Percentiles rank a stretch among this genome's conserved stretches.
Conservation (phyloP, 2,888 invertebrate species). For the Hololepta plana region DNA sequence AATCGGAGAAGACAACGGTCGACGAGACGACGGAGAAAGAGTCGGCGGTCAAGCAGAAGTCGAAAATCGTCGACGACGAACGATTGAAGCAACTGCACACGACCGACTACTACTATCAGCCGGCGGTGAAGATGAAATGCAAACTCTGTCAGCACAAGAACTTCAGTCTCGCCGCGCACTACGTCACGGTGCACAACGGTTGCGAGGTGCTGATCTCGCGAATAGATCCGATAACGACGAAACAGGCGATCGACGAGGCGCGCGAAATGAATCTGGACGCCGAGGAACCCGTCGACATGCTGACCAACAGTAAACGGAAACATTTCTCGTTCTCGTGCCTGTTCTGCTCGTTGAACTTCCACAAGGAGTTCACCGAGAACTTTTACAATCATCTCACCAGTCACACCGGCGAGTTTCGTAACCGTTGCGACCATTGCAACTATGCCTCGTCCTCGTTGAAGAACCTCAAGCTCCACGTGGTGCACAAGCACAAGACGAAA, state of each 20-base stretch:
- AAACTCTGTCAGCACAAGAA: slow-evolving; percentile 40
- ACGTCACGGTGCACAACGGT: slow-evolving; percentile 41
- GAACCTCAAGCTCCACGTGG: slow-evolving; percentile 16
- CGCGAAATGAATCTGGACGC: slow-evolving; percentile 13
- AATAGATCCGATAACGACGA: slow-evolving; percentile 32
- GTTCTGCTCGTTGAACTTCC: slow-evolving; percentile 18
- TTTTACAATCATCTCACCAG: slow-evolving; percentile 56
- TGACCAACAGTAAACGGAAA: slow-evolving; percentile 4
- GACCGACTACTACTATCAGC: slow-evolving; percentile 28
- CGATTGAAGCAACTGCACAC: slow-evolving; percentile 23
- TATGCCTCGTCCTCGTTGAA: slow-evolving; percentile 16
- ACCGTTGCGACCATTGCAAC: slow-evolving; percentile 42
- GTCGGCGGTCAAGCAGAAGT: no score
- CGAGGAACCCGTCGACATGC: slow-evolving; percentile 10
- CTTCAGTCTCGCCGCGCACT: slow-evolving; percentile 45
- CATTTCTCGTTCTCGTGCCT: slow-evolving; percentile 14
- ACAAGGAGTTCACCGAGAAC: slow-evolving; percentile 16
- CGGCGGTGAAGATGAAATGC: slow-evolving; percentile 31
- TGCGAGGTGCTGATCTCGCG: slow-evolving; percentile 47
- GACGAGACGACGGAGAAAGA: slow-evolving; percentile 3
- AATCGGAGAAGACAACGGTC: no score
- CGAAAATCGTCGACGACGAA: slow-evolving; percentile 3
- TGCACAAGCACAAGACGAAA: slow-evolving; percentile 13
- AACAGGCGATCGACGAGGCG: slow-evolving; percentile 35
- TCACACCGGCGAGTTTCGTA: slow-evolving; percentile 66